phyloP scores from a whole-genome alignment of 2,888 invertebrate genomes.

The Hypomecis punctinalis region DNA sequence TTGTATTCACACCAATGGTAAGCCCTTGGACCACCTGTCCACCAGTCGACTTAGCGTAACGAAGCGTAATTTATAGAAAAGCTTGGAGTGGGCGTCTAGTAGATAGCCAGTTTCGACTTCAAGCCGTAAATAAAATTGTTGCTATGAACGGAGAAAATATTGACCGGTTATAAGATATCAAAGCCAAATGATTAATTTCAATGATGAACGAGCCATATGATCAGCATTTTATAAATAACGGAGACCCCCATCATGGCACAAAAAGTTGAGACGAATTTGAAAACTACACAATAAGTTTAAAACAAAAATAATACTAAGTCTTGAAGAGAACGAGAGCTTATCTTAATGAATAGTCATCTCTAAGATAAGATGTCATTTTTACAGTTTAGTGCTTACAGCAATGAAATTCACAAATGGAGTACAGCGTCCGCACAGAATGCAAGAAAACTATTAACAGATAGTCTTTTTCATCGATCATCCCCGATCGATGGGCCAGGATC shows the following conservation, averaged over 20 bases:
- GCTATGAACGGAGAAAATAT: conserved; percentile 27
- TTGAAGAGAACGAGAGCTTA: no score
- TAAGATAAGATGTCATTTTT: no score
- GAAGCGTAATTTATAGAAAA: conserved; percentile 75
- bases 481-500: no score
- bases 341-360: no score
- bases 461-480: no score
- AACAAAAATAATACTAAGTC: neutral
- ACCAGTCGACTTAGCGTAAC: conserved; percentile 68
- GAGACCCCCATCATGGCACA: conserved; percentile 22
- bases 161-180: conserved; percentile 23
- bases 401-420: no score
- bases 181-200: conserved; percentile 20
- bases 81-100: conserved; percentile 38
- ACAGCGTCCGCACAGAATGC: no score
- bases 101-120: conserved; percentile 27
- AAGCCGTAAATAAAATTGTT: conserved; percentile 33
- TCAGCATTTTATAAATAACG: conserved; percentile 6
- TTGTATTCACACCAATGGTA: conserved; percentile 19
- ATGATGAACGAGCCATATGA: conserved; percentile 15
- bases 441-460: no score
- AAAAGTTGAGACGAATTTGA: neutral
- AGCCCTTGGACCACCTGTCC: conserved; percentile 68
- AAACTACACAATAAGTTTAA: neutral
- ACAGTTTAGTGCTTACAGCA: no score